phyloP scores from a whole-genome alignment of 2,888 invertebrate species.

The Fissipunctia ypsillon region DNA sequence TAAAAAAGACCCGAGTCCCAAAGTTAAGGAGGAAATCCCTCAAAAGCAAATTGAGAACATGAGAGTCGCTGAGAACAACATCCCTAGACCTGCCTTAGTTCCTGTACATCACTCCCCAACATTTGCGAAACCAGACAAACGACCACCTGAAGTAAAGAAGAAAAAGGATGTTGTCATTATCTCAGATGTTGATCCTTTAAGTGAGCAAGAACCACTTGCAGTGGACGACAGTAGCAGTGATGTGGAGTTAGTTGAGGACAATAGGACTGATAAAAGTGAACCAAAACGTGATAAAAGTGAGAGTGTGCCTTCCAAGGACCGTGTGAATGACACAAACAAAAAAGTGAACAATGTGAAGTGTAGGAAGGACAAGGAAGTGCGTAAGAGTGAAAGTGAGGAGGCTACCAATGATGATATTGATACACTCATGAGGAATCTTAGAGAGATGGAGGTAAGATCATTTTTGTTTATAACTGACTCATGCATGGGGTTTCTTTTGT shows the following conservation, averaged over 20 bases:
- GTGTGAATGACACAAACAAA: slow-evolving; percentile 72
- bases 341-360: slow-evolving; percentile 72
- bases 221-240: slow-evolving; percentile 89
- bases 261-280: slow-evolving; percentile 78
- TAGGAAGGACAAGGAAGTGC: slow-evolving; percentile 69
- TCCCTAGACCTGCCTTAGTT: slow-evolving; percentile 83
- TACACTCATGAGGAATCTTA: slow-evolving; percentile 82
- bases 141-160: slow-evolving; percentile 84
- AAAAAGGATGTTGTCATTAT: slow-evolving; percentile 85
- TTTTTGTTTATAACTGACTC: slow-evolving; percentile 7
- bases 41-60: slow-evolving; percentile 83
- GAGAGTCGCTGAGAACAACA: slow-evolving; percentile 83
- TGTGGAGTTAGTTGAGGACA: slow-evolving; percentile 85
- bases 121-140: slow-evolving; percentile 85
- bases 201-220: slow-evolving; percentile 79
- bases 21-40: slow-evolving; percentile 78
- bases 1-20: slow-evolving; percentile 81
- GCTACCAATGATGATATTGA: slow-evolving; percentile 81
- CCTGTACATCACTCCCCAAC: slow-evolving; percentile 86
- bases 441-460: slow-evolving; percentile 84
- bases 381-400: slow-evolving; percentile 75
- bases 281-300: slow-evolving; percentile 75
- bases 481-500: slow-evolving; percentile 24
- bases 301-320: slow-evolving; percentile 85
- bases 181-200: slow-evolving; percentile 85